These are phyloP conservation scores for Meliscaeva auricollis DNA, from an alignment of 2,888 invertebrate species.

Conservation along the genomic window DNA sequence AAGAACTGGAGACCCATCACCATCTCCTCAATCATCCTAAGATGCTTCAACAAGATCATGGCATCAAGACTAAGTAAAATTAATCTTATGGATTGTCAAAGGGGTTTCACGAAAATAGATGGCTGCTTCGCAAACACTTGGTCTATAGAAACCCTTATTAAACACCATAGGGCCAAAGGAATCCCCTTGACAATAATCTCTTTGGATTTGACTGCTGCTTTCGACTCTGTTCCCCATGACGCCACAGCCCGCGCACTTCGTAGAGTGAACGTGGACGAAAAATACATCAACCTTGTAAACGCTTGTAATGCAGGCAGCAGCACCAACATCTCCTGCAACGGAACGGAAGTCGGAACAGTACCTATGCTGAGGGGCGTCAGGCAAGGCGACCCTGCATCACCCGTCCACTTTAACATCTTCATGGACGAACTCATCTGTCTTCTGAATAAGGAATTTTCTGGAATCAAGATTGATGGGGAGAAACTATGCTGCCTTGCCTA, in stretches of 20 bases:
- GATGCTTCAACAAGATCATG: not conserved
- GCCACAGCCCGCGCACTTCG: not conserved
- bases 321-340: conserved; percentile 14
- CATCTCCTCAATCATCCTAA: not conserved
- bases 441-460: not conserved
- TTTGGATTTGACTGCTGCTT: not conserved
- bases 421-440: not conserved
- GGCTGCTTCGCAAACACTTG: conserved; percentile 17
- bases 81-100: not conserved
- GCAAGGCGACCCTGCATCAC: conserved; percentile 23
- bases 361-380: not conserved
- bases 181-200: not conserved
- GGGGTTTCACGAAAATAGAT: conserved; percentile 9
- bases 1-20: not conserved
- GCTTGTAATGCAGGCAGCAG: too few species aligned
- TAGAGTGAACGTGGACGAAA: not conserved
- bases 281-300: not conserved
- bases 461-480: not conserved
- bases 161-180: not conserved
- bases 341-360: not conserved
- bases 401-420: conserved; percentile 9
- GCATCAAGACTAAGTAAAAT: not conserved
- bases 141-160: not conserved
- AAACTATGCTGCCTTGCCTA: conserved; percentile 2
- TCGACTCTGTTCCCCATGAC: not conserved